Conservation (phyloP, 2,888 invertebrate species). For the Eumerus sabulonum region DNA sequence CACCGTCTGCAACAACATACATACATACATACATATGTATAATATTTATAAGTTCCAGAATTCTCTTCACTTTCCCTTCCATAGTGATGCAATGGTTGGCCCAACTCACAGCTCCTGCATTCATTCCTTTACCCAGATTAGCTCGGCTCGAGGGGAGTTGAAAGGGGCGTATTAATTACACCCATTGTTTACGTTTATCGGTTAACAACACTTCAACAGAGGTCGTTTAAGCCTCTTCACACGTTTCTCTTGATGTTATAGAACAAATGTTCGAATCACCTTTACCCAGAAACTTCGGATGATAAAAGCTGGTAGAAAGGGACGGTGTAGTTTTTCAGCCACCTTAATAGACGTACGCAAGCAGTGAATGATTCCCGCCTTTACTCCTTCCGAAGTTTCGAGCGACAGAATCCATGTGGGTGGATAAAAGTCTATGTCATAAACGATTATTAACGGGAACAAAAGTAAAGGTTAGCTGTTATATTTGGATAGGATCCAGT, state of each 20-base stretch:
- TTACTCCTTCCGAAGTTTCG: too few species aligned
- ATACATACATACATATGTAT: too few species aligned
- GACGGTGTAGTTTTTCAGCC: conserved; percentile 58
- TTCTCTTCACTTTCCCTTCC: too few species aligned
- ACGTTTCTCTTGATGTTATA: conserved; percentile 40
- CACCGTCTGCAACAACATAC: too few species aligned
- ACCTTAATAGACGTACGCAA: conserved; percentile 44
- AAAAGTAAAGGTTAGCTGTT: too few species aligned
- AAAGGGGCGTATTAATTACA: conserved; percentile 65
- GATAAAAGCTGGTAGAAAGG: conserved; percentile 58
- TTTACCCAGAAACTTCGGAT: conserved; percentile 18
- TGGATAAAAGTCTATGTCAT: too few species aligned
- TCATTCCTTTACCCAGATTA: background rate
- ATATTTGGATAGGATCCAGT: too few species aligned
- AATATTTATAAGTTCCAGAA: too few species aligned
- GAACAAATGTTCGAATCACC: conserved; percentile 43
- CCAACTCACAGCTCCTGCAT: too few species aligned
- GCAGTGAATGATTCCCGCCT: conserved; percentile 47
- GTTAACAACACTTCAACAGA: conserved; percentile 53
- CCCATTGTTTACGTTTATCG: conserved; percentile 62
- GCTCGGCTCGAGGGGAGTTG: conserved; percentile 40
- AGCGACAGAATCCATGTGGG: too few species aligned
- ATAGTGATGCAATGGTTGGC: too few species aligned
- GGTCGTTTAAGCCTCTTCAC: conserved; percentile 43
- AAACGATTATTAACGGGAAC: too few species aligned